Percentiles rank a stretch among this genome's conserved stretches.
Conservation (phyloP, 1,140 invertebrate genomes). For the Drosophila rhopaloa region DNA sequence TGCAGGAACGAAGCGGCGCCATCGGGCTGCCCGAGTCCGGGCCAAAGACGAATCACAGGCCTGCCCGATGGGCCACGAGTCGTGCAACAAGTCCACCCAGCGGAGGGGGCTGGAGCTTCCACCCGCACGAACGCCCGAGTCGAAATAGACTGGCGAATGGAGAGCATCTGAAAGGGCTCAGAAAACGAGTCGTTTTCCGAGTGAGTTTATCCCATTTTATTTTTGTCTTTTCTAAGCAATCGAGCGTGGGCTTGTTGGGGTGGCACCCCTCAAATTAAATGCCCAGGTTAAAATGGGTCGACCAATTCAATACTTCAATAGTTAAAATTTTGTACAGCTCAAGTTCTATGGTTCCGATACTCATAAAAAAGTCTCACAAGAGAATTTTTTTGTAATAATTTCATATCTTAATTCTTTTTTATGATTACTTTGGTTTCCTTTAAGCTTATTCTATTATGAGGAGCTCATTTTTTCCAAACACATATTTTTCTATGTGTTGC, state of each 20-base stretch:
- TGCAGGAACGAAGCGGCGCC: slow-evolving; percentile 41
- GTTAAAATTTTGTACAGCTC: not conserved
- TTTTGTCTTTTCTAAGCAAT: slow-evolving; percentile 4
- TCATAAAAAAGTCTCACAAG: too few relatives aligned
- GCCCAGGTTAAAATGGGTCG: not conserved
- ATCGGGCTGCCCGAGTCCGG: slow-evolving; percentile 30
- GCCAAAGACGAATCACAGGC: slow-evolving; percentile 71
- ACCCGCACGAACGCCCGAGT: slow-evolving; percentile 50
- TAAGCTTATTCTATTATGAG: too few relatives aligned
- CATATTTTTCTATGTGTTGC: too few relatives aligned
- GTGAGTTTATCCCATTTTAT: slow-evolving; percentile 31
- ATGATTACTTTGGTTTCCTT: too few relatives aligned
- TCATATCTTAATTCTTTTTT: too few relatives aligned
- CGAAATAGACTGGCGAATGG: slow-evolving; percentile 60
- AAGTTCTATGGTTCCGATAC: too few relatives aligned
- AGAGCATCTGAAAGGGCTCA: slow-evolving; percentile 62
- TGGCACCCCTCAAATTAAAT: not conserved
- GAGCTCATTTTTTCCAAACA: too few relatives aligned
- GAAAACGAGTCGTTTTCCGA: slow-evolving; percentile 40
- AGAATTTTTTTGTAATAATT: too few relatives aligned
- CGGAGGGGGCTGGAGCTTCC: slow-evolving; percentile 43
- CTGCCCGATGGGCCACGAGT: slow-evolving; percentile 31
- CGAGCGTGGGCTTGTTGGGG: slow-evolving; percentile 4
- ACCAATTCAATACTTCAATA: not conserved
- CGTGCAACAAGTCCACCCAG: slow-evolving; percentile 48